Conservation (phyloP, 2,797 vertebrate genomes). For the Urosaurus nigricauda region DNA sequence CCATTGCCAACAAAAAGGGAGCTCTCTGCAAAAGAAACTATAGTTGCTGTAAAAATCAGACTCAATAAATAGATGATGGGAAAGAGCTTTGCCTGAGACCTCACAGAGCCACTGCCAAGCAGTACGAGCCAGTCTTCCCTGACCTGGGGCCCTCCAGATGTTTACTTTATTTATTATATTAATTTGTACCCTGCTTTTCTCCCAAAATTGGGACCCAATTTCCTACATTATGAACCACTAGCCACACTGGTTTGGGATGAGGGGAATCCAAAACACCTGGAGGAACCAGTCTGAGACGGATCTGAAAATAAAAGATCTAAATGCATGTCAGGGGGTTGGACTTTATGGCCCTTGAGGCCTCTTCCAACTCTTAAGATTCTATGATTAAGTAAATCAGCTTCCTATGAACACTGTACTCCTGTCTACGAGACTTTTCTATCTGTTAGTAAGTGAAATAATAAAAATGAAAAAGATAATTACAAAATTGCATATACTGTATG, state of each 20-base stretch:
- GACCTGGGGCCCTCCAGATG: not conserved
- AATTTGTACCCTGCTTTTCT: too few species aligned
- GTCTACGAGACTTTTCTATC: too few species aligned
- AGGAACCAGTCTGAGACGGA: not conserved
- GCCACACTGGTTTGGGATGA: not conserved
- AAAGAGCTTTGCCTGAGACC: not conserved
- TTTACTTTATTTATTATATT: not conserved
- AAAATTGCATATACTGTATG: too few species aligned
- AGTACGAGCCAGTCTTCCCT: not conserved
- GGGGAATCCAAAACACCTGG: not conserved
- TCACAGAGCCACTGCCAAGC: not conserved
- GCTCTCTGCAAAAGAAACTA: not conserved
- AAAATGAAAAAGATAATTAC: too few species aligned
- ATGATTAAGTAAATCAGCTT: too few species aligned
- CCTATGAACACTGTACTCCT: too few species aligned
- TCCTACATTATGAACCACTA: not conserved
- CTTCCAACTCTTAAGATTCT: too few species aligned
- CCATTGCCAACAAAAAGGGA: not conserved
- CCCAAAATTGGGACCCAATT: too few species aligned
- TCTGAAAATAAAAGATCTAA: not conserved
- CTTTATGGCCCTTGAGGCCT: too few species aligned
- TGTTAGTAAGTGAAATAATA: too few species aligned
- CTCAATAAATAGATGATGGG: not conserved
- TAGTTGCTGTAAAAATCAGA: not conserved
- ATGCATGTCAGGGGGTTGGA: not conserved